Conservation (phyloP, 37 sponge, comb jelly and placozoan species). For the Mnemiopsis leidyi region DNA sequence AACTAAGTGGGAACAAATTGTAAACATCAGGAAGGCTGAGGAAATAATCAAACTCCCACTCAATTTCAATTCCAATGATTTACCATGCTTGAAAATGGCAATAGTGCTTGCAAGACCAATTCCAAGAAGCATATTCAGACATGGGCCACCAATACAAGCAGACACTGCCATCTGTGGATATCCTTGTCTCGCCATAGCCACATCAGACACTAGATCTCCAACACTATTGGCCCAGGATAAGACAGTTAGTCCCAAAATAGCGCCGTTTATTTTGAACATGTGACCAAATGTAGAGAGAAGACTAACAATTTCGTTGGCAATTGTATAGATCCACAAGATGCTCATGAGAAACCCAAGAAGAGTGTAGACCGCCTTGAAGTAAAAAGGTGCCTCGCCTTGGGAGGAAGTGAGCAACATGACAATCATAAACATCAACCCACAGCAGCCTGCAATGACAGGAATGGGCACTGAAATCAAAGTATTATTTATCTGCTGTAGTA, state of each 20-base stretch:
- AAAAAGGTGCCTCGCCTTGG: constrained; percentile 22
- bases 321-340: constrained; percentile 92
- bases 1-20: constrained; percentile 73
- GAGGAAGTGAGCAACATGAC: background rate
- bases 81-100: constrained; percentile 64
- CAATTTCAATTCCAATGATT: background rate
- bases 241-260: constrained; percentile 91
- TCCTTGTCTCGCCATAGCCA: constrained; percentile 93
- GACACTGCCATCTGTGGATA: constrained; percentile 95
- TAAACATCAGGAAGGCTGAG: constrained; percentile 75
- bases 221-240: constrained; percentile 99
- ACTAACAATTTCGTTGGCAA: constrained; percentile 93
- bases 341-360: constrained; percentile 86
- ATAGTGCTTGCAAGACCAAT: constrained; percentile 78
- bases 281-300: constrained; percentile 88
- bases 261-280: constrained; percentile 81
- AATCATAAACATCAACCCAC: background rate
- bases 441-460: constrained; percentile 69
- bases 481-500: constrained; percentile 67
- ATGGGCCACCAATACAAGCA: constrained; percentile 96
- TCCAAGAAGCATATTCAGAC: constrained; percentile 88
- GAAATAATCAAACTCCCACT: constrained; percentile 72
- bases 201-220: constrained; percentile 94
- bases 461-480: constrained; percentile 74
- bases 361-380: constrained; percentile 77